A percentile compares a stretch with the other conserved stretches of the same genome.
Evolutionary conservation across 2,888 invertebrate species (phyloP).

Genomic region (Monochamus alternatus): DNA sequence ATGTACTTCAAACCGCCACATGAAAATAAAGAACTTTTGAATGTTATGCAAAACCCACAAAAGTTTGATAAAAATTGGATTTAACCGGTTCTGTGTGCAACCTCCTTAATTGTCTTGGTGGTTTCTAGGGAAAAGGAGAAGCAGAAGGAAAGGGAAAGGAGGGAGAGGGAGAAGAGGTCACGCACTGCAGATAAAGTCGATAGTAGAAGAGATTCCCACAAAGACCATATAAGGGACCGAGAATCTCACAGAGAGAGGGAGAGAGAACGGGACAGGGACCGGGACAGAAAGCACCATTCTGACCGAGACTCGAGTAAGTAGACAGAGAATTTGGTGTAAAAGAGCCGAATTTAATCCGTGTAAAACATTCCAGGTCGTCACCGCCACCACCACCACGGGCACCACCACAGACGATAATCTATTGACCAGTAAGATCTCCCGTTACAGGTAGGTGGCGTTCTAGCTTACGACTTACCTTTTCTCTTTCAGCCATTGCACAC

Average conservation of each 20-base stretch:
- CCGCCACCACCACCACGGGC: slow-evolving; percentile 63
- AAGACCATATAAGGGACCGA: slow-evolving; percentile 46
- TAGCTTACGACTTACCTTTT: slow-evolving; percentile 50
- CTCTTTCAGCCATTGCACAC: slow-evolving; percentile 53
- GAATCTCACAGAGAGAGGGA: slow-evolving; percentile 59
- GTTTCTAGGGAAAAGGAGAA: slow-evolving; percentile 56
- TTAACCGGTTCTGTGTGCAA: too few species aligned
- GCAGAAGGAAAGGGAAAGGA: slow-evolving; percentile 58
- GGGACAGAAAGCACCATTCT: slow-evolving; percentile 62
- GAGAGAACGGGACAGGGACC: slow-evolving; percentile 53
- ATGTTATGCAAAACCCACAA: too few species aligned
- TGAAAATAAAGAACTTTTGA: too few species aligned
- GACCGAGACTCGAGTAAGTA: slow-evolving; percentile 64
- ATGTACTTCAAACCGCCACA: too few species aligned
- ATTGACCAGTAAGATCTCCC: slow-evolving; percentile 69
- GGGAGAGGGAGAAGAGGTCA: slow-evolving; percentile 57
- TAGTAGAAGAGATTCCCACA: slow-evolving; percentile 49
- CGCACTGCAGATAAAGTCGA: slow-evolving; percentile 59
- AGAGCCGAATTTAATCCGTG: neutral
- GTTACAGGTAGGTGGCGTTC: slow-evolving; percentile 67
- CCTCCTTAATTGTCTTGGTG: neutral
- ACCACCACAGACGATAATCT: slow-evolving; percentile 58
- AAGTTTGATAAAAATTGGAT: too few species aligned
- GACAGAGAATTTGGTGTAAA: too few species aligned
- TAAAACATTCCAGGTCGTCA: slow-evolving; percentile 52